Conservation (phyloP, 2,888 invertebrate genomes). For the Spisula solida region DNA sequence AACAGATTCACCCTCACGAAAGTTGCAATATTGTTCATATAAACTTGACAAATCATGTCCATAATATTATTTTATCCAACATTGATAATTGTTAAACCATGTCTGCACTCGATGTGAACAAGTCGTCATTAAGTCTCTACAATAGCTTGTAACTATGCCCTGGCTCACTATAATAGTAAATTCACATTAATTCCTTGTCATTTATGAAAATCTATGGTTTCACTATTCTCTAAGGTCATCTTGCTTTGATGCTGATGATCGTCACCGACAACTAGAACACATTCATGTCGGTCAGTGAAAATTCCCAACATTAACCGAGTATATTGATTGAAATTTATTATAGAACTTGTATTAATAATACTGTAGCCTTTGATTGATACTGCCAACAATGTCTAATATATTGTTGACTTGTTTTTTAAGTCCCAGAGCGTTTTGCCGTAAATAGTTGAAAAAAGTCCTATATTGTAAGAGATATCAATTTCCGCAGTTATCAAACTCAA, state of each 20-base stretch:
- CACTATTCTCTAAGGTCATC: neutral
- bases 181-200: conserved; percentile 13
- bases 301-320: neutral
- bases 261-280: neutral
- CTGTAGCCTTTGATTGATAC: too few species aligned
- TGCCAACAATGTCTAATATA: neutral
- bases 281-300: conserved; percentile 14
- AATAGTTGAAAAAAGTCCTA: neutral
- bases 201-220: neutral
- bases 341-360: neutral
- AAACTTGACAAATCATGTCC: too few species aligned
- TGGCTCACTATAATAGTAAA: neutral
- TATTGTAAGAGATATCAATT: neutral
- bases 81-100: too few species aligned
- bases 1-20: too few species aligned
- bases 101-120: neutral
- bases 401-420: neutral
- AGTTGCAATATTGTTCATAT: too few species aligned
- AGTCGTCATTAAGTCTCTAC: neutral
- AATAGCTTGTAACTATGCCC: neutral
- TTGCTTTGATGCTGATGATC: neutral
- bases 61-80: too few species aligned
- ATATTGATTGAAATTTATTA: neutral
- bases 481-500: neutral
- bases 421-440: neutral